A percentile compares a stretch with the other conserved stretches of the same genome.
phyloP scores from a whole-genome alignment of 1,140 invertebrate species.

The Microplitis demolitor region DNA sequence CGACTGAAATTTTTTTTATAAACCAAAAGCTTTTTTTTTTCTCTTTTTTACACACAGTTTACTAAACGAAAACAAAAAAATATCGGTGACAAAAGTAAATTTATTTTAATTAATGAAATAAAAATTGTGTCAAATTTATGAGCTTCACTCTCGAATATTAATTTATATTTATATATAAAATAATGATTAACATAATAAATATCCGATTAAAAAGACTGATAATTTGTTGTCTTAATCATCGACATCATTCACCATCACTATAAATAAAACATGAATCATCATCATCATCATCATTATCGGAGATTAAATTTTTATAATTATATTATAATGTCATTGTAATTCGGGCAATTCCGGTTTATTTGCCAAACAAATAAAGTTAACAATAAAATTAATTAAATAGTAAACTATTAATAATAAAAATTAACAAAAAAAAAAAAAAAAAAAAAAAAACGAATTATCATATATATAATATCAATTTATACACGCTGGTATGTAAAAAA shows the following conservation, averaged over 20 bases:
- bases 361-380: no score
- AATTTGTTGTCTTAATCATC: not conserved
- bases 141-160: not conserved
- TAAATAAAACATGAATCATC: not conserved
- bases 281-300: not conserved
- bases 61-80: not conserved
- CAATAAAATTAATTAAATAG: no score
- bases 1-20: not conserved
- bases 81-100: not conserved
- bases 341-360: no score
- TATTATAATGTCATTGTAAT: no score
- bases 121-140: constrained; percentile 4
- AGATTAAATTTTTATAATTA: no score
- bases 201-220: not conserved
- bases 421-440: no score
- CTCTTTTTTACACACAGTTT: no score
- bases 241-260: not conserved
- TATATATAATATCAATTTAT: constrained; percentile 27
- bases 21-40: no score
- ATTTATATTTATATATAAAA: not conserved
- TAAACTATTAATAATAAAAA: not conserved
- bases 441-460: no score
- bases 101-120: not conserved
- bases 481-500: constrained; percentile 57
- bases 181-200: no score